Percentiles rank a stretch among this genome's conserved stretches.
phyloP scores from a whole-genome alignment of 2,888 invertebrate genomes.

The Sepioteuthis lessoniana region DNA sequence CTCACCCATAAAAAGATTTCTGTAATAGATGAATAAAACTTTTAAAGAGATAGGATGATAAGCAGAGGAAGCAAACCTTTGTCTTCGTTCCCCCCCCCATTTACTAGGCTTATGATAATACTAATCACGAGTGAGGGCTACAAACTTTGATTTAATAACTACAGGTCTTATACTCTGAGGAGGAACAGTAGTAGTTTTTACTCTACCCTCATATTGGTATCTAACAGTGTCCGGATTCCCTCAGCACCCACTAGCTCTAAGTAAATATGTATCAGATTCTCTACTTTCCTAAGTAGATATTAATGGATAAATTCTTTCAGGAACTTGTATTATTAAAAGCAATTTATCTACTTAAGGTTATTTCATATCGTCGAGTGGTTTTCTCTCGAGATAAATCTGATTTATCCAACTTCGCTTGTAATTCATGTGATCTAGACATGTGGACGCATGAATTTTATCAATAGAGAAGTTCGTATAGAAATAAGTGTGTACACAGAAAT shows the following conservation, averaged over 20 bases:
- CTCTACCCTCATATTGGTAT: not conserved
- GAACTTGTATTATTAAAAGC: constrained; percentile 10
- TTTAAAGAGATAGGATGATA: too few species aligned
- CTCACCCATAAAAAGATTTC: too few species aligned
- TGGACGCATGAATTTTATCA: not conserved
- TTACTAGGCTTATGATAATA: too few species aligned
- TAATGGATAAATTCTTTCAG: not conserved
- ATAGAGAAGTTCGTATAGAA: not conserved
- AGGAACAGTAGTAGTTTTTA: not conserved
- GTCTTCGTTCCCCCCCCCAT: too few species aligned
- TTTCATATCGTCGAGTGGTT: not conserved
- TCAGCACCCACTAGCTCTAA: not conserved
- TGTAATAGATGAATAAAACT: too few species aligned
- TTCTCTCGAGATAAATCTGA: constrained; percentile 3
- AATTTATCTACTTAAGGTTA: not conserved
- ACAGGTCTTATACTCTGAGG: too few species aligned
- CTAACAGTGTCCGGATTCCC: not conserved
- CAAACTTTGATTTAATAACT: too few species aligned
- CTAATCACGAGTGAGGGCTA: too few species aligned
- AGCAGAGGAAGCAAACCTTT: too few species aligned
- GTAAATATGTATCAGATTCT: not conserved
- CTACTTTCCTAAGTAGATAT: not conserved
- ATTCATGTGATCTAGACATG: not conserved
- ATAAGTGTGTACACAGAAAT: not conserved
- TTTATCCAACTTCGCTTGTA: not conserved